These are phyloP conservation scores for Latheticus oryzae DNA, from an alignment of 2,888 invertebrate species.

Conservation along the genomic window DNA sequence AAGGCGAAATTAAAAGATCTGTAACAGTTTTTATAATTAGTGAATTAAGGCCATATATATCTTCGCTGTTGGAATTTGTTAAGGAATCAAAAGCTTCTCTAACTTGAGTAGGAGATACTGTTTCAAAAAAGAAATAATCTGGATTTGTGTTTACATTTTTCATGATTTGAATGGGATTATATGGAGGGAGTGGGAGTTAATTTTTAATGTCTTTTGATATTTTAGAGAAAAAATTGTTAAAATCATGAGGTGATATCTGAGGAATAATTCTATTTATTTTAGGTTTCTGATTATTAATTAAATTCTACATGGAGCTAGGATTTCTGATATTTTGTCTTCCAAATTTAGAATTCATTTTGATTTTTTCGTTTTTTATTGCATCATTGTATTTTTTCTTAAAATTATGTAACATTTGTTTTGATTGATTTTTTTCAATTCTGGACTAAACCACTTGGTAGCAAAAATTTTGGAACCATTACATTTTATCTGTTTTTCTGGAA, in stretches of 20 bases:
- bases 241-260: not conserved
- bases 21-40: not conserved
- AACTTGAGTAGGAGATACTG: not conserved
- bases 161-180: too few species aligned
- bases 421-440: constrained; percentile 1
- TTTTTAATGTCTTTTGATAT: too few species aligned
- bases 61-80: not conserved
- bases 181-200: too few species aligned
- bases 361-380: not conserved
- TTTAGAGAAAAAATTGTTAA: too few species aligned
- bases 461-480: constrained; percentile 1
- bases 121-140: too few species aligned
- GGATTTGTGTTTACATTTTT: too few species aligned
- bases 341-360: constrained; percentile 1
- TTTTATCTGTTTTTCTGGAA: constrained; percentile 1
- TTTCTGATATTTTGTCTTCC: constrained; percentile 1
- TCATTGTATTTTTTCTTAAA: constrained; percentile 1
- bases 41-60: not conserved
- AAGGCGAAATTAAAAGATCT: not conserved
- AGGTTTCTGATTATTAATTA: constrained; percentile 1
- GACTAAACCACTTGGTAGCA: constrained; percentile 1
- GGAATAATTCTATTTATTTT: not conserved
- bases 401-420: constrained; percentile 1
- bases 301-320: not conserved
- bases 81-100: not conserved